These are phyloP conservation scores for Halcyon chelicuti DNA, from an alignment of 2,797 vertebrate species.

Conservation along the genomic window DNA sequence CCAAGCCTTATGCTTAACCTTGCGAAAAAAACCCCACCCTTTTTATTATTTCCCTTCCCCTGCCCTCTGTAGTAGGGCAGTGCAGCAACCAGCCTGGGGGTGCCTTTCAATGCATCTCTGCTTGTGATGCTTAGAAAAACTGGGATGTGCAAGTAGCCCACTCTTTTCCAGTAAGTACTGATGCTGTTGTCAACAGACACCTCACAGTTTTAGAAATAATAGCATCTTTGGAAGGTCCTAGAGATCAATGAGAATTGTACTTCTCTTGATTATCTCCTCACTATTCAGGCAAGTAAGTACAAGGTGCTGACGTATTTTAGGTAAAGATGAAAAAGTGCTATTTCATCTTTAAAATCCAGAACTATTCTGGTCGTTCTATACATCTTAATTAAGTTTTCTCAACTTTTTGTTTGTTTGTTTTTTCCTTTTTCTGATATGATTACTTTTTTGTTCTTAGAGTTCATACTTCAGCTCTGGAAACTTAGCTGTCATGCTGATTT, in stretches of 20 bases:
- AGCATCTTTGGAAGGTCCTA: not conserved
- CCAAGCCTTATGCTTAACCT: not conserved
- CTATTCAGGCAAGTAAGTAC: not conserved
- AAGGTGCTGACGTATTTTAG: not conserved
- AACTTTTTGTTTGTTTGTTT: not conserved
- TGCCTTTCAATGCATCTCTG: not conserved
- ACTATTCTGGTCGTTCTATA: not conserved
- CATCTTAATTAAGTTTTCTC: not conserved
- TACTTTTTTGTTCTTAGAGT: not conserved
- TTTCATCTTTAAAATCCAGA: not conserved
- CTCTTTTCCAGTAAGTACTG: not conserved
- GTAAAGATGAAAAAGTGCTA: not conserved
- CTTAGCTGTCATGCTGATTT: not conserved
- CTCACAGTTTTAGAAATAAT: not conserved
- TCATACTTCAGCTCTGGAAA: not conserved
- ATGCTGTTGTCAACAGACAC: not conserved
- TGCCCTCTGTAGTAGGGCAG: fast-evolving
- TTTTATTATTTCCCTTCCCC: too few species aligned
- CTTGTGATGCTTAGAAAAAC: not conserved
- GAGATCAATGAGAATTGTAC: not conserved
- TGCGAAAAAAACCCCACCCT: not conserved
- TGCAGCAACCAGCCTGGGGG: not conserved
- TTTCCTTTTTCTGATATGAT: not conserved
- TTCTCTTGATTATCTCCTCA: not conserved
- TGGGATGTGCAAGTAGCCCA: not conserved